A percentile compares a stretch with the other conserved stretches of the same genome.
Conservation (phyloP, 2,797 vertebrate genomes). For the Cercopithecus mitis region DNA sequence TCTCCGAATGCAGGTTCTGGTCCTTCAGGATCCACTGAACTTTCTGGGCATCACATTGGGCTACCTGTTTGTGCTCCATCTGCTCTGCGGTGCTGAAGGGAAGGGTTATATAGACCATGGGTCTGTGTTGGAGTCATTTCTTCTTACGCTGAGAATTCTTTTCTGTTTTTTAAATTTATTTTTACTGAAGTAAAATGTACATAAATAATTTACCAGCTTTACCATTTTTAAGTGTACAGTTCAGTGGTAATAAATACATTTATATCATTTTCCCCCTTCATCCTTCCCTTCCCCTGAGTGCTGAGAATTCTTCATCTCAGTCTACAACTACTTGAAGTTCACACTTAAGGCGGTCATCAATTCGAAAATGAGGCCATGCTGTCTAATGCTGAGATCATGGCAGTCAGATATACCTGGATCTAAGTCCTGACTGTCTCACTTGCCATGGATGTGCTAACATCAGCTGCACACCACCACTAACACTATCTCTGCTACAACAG, state of each 20-base stretch:
- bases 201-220: background rate
- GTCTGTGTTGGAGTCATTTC: background rate
- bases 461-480: background rate
- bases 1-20: background rate
- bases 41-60: background rate
- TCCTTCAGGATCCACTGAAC: background rate
- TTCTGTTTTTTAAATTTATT: background rate
- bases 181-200: background rate
- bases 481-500: background rate
- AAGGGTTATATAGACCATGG: background rate
- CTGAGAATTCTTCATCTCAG: background rate
- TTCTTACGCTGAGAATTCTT: background rate
- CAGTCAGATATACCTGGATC: background rate
- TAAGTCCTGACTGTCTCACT: background rate
- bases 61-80: rapidly evolving
- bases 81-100: background rate
- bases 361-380: background rate
- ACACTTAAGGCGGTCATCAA: background rate
- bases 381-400: too few relatives aligned
- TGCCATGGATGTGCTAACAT: rapidly evolving
- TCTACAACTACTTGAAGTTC: background rate
- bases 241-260: background rate
- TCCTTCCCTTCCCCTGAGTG: background rate
- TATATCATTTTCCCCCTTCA: background rate
- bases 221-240: background rate